These are phyloP conservation scores for Ellobius talpinus DNA, from an alignment of 2,113 vertebrate species.

Conservation along the genomic window DNA sequence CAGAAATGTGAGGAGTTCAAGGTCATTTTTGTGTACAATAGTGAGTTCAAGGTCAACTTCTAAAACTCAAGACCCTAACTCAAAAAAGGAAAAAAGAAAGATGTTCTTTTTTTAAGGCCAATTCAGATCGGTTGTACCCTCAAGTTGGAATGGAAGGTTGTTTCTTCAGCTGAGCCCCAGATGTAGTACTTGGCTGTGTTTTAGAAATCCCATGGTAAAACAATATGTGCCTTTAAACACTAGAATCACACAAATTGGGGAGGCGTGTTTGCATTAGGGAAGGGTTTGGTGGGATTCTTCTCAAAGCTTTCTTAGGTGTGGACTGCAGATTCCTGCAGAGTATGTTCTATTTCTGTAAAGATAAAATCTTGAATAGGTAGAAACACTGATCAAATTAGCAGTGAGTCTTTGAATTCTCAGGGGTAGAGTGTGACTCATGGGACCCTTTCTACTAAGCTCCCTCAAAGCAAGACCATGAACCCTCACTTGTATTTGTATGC, in stretches of 20 bases:
- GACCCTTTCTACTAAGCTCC: neutral
- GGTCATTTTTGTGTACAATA: neutral
- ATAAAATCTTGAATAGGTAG: neutral
- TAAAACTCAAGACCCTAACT: neutral
- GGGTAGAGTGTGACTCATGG: neutral
- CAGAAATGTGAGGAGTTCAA: neutral
- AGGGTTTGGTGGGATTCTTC: neutral
- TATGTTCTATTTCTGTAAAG: neutral
- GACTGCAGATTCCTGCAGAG: neutral
- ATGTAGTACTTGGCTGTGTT: conserved; percentile 63
- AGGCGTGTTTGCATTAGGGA: conserved; percentile 48
- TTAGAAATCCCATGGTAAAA: conserved; percentile 37
- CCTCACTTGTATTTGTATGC: neutral
- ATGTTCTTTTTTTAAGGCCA: neutral
- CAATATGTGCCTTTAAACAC: conserved; percentile 39
- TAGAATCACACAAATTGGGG: neutral
- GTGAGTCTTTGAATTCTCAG: neutral
- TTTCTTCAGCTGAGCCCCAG: conserved; percentile 66
- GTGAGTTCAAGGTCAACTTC: neutral
- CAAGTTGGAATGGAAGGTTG: conserved; percentile 33
- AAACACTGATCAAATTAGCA: neutral
- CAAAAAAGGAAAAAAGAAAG: neutral
- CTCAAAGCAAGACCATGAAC: neutral
- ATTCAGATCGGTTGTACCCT: conserved; percentile 28
- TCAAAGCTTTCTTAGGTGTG: neutral